Base-by-base conservation (phyloP, 2,888 invertebrate genomes). In the Tortrix viridana region DNA sequence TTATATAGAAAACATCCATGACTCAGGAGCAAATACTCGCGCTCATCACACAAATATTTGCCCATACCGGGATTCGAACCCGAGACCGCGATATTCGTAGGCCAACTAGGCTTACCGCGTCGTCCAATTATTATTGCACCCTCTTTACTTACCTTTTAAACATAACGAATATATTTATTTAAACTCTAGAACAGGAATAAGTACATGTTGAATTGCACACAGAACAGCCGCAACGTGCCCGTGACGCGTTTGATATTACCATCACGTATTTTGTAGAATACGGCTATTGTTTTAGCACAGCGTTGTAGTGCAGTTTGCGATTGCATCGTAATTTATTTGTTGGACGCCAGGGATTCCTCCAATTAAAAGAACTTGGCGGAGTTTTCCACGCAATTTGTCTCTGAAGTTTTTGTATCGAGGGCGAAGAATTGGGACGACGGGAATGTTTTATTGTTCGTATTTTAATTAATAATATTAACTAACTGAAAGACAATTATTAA, bases 311-410 rank as follows among this genome's bases (percentile, higher is more conserved):
- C 71, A 67, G 67, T 72, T 71, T 69, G 73, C 67, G 69, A 71
- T 71, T 71, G 70, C 67, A 43, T 18, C 66, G 70, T 71, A 74
- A 74, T 75, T 77, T 76, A 72, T 74, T 70, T 61, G 61, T 49
- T 61, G 55, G 61, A 49, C 67, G 48, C 68, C 50, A 20, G 67
- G 72, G 74, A 74, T 71, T 69, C 64, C 63, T 70, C 65, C 77
- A 74, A 73, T 76, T 78, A 74, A 69, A 75, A 71, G 54, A 61
- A 61, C 43, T 55, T 49, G 58, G 48, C 41, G 44, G 44, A 52
- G 56, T 62, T 58, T 59, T 55, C 50, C 54, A 50, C 43, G 55
- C 49, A n/a, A 43, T 49, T 49, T 55, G 43, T 55, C 49, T 43
- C 19, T 60, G 32, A 43, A 48, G 46, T 43, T 48, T 47, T 48